Evolutionary conservation across 2,888 invertebrate species (phyloP).

Genomic region (Lordiphosa andalusiaca): DNA sequence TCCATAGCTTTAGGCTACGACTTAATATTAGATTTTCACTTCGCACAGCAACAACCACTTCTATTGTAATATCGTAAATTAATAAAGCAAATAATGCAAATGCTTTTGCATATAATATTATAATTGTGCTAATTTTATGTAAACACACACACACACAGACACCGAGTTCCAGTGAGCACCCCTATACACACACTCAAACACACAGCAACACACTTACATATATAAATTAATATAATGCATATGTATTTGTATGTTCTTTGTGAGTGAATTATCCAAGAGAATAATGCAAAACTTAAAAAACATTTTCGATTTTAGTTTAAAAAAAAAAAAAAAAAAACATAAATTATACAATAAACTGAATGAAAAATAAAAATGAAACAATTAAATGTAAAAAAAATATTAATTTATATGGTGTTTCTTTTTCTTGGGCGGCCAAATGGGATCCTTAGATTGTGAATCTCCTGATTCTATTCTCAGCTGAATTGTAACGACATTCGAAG

Average conservation of each 20-base stretch:
- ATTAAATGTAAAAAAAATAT: constrained; percentile 55
- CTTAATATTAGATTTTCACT: constrained; percentile 14
- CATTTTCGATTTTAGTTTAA: constrained; percentile 32
- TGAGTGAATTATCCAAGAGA: constrained; percentile 34
- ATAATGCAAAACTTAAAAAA: constrained; percentile 7
- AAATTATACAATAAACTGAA: constrained; percentile 64
- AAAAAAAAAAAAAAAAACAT: constrained; percentile 25
- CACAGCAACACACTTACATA: constrained; percentile 36
- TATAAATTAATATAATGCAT: constrained; percentile 53
- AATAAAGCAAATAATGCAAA: constrained; percentile 55
- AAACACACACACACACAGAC: constrained; percentile 23
- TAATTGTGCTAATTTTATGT: constrained; percentile 57
- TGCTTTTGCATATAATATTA: constrained; percentile 35
- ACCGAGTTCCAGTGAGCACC: constrained; percentile 33
- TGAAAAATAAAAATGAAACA: constrained; percentile 59
- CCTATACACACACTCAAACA: constrained; percentile 24
- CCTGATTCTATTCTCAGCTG: too few relatives aligned
- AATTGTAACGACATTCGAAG: too few relatives aligned
- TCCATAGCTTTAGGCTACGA: constrained; percentile 65
- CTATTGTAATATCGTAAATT: constrained; percentile 50
- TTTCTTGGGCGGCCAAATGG: not conserved
- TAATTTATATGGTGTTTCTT: constrained; percentile 14
- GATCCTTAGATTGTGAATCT: too few relatives aligned
- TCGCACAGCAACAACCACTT: constrained; percentile 29
- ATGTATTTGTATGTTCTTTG: constrained; percentile 43